Conservation (phyloP, 2,113 vertebrate genomes). For the Ictidomys tridecemlineatus region DNA sequence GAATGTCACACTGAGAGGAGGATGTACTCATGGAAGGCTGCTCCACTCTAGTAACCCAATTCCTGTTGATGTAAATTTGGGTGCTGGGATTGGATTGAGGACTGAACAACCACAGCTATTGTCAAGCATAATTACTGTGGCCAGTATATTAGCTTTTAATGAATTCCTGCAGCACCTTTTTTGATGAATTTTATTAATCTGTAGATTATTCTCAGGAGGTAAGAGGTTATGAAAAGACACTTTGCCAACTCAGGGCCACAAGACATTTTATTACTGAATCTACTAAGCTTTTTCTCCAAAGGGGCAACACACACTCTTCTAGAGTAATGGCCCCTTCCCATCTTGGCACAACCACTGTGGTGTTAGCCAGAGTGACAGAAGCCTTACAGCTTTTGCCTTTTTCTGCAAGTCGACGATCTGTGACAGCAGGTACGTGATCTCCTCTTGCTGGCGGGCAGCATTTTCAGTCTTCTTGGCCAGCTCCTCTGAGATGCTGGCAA, state of each 20-base stretch:
- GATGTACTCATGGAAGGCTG: neutral
- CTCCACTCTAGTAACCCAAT: neutral
- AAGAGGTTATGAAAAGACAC: neutral
- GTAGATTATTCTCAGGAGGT: neutral
- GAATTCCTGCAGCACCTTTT: neutral
- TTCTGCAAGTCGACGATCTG: constrained; percentile 99
- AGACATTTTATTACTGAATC: neutral
- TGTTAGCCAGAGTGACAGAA: neutral
- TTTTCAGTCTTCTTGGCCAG: constrained; percentile 97
- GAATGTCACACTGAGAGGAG: neutral
- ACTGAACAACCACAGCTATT: neutral
- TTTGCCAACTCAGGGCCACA: neutral
- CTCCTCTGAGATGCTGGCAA: constrained; percentile 95
- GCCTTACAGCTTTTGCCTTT: constrained; percentile 96
- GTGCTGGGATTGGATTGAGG: neutral
- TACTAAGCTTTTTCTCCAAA: neutral
- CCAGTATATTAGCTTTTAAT: neutral
- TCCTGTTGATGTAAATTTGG: neutral
- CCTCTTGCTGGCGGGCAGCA: constrained; percentile 97
- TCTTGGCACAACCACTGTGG: fast-evolving
- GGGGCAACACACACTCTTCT: neutral
- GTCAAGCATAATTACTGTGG: neutral
- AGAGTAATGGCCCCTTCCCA: fast-evolving
- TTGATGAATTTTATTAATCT: fast-evolving
- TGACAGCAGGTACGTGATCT: constrained; percentile 98